Percentiles rank a stretch among this genome's conserved stretches.
Evolutionary conservation across 2,888 invertebrate species (phyloP).

Genomic region (Hartigia nigra): DNA sequence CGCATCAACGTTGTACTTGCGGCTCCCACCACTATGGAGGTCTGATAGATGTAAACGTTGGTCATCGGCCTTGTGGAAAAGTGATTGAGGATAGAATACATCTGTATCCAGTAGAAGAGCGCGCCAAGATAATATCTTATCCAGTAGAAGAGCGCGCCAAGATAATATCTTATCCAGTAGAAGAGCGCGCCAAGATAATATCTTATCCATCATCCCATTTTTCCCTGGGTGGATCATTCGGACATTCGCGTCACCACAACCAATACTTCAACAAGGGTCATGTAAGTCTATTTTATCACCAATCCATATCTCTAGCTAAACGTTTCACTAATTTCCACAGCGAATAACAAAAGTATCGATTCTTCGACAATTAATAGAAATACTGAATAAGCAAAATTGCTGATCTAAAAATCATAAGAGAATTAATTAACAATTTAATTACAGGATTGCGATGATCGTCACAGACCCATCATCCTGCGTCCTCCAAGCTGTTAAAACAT

Average conservation of each 20-base stretch:
- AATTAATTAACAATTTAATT: not conserved
- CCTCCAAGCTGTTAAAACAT: not conserved
- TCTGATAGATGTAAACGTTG: not conserved
- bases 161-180: not conserved
- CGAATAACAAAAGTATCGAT: not conserved
- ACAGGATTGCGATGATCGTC: not conserved
- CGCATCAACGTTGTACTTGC: not conserved
- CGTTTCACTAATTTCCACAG: no score
- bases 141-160: not conserved
- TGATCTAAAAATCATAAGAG: no score
- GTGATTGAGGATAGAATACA: not conserved
- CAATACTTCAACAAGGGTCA: not conserved
- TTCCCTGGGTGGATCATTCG: not conserved
- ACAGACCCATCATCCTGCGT: not conserved
- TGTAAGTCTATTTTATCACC: not conserved
- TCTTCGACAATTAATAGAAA: not conserved
- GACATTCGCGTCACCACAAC: not conserved
- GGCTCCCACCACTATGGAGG: not conserved
- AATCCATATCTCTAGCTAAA: no score
- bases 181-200: not conserved
- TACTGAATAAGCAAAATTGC: no score
- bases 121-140: no score
- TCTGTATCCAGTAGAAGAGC: not conserved
- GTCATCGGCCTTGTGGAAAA: not conserved
- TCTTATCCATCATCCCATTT: no score